Percentiles rank a stretch among this genome's conserved stretches.
phyloP scores from a whole-genome alignment of 2,113 vertebrate genomes.

The Nothoprocta perdicaria region DNA sequence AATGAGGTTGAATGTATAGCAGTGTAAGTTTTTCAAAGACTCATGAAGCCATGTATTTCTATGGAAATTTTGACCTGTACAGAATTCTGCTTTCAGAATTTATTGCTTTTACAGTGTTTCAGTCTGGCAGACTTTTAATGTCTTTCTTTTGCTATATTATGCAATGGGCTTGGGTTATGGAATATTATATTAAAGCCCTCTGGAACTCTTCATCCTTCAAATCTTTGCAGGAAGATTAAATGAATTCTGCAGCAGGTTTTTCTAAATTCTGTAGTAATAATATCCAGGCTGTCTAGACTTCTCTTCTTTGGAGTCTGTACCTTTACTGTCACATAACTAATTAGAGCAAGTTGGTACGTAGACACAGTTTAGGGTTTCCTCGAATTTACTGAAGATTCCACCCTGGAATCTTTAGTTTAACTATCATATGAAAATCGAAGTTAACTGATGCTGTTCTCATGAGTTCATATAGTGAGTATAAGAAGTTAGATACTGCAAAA shows the following conservation, averaged over 20 bases:
- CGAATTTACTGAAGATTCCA: not conserved
- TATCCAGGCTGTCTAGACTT: conserved; percentile 57
- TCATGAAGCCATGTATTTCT: conserved; percentile 15
- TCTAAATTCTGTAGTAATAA: conserved; percentile 26
- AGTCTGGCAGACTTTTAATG: conserved; percentile 19
- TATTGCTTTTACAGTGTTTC: conserved; percentile 53
- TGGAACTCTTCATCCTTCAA: conserved; percentile 55
- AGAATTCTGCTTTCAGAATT: conserved; percentile 24
- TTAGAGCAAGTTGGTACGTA: conserved; percentile 5
- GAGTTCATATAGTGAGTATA: not conserved
- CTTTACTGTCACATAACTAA: conserved; percentile 43
- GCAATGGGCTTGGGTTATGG: conserved; percentile 4
- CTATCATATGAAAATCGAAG: not conserved
- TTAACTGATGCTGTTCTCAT: not conserved
- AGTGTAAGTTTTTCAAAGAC: conserved; percentile 4
- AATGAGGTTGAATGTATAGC: not conserved
- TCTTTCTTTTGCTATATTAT: conserved; percentile 23
- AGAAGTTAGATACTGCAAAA: not conserved
- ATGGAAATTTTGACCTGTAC: conserved; percentile 32
- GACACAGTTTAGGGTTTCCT: not conserved
- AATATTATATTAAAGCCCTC: conserved; percentile 59
- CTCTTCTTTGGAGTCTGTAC: conserved; percentile 20
- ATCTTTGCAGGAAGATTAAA: conserved; percentile 53
- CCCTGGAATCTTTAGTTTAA: not conserved
- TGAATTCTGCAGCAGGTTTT: conserved; percentile 60